phyloP scores from a whole-genome alignment of 2,888 invertebrate species.

The Ferrisia virgata region DNA sequence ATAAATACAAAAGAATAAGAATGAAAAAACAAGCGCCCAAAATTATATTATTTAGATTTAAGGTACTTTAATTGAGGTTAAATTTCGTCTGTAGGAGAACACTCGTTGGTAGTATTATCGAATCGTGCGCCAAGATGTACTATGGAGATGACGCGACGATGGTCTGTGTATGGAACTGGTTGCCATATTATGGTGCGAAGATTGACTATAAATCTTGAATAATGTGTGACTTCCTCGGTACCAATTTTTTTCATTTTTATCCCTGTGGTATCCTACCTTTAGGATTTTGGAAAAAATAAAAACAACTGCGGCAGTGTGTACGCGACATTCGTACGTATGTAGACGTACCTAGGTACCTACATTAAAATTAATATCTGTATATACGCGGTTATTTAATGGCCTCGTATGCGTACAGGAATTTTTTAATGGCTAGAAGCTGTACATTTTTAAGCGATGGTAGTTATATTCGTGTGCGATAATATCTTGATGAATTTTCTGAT shows the following conservation, averaged over 20 bases:
- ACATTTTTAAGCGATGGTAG: constrained; percentile 15
- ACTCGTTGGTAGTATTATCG: background rate
- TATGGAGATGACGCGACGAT: background rate
- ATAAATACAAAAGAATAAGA: background rate
- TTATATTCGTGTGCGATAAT: background rate
- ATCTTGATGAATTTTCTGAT: constrained; percentile 23
- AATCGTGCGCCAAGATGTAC: background rate
- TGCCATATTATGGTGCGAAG: background rate
- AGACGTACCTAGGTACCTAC: background rate
- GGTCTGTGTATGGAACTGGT: background rate
- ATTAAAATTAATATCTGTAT: background rate
- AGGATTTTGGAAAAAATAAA: background rate
- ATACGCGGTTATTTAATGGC: background rate
- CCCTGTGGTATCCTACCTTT: too few species aligned
- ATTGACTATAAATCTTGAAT: background rate
- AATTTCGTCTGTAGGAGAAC: background rate
- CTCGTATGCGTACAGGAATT: constrained; percentile 5
- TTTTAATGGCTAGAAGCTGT: background rate
- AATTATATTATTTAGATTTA: background rate
- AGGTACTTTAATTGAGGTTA: background rate
- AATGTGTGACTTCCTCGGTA: background rate
- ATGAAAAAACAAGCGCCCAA: background rate
- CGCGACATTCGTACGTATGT: background rate
- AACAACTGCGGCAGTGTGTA: background rate
- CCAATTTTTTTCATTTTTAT: background rate